Conservation (phyloP, 2,113 vertebrate species). For the Progne subis region DNA sequence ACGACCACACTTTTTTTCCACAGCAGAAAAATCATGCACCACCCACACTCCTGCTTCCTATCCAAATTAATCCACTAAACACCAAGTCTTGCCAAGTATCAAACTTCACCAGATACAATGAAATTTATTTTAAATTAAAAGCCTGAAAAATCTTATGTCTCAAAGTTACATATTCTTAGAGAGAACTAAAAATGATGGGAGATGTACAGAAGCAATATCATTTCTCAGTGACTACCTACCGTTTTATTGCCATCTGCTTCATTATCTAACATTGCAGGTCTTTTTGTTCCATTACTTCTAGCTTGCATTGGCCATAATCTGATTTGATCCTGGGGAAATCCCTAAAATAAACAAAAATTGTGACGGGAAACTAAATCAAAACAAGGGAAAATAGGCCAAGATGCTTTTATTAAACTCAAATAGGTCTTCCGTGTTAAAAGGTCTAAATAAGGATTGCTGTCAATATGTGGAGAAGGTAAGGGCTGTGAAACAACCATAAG, state of each 20-base stretch:
- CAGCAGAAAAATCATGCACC: background rate
- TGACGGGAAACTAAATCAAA: background rate
- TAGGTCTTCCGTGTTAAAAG: background rate
- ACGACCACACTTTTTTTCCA: background rate
- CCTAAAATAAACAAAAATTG: slow-evolving; percentile 73
- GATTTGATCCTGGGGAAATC: slow-evolving; percentile 98
- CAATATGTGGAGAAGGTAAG: background rate
- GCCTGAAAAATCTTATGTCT: background rate
- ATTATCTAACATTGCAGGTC: slow-evolving; percentile 97
- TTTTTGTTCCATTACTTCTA: slow-evolving; percentile 96
- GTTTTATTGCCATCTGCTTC: slow-evolving; percentile 98
- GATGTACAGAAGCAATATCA: background rate
- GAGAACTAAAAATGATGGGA: background rate
- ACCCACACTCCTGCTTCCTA: background rate
- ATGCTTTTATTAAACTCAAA: background rate
- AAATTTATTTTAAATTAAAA: background rate
- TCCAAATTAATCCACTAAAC: background rate
- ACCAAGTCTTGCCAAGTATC: background rate
- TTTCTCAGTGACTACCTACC: slow-evolving; percentile 72
- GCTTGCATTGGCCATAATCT: slow-evolving; percentile 99
- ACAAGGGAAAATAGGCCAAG: background rate
- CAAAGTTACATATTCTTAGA: background rate
- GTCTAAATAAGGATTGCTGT: background rate
- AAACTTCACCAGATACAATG: background rate
- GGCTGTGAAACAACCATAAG: background rate